Evolutionary conservation across 2,113 vertebrate species (phyloP).

Genomic region (Brienomyrus brachyistius): DNA sequence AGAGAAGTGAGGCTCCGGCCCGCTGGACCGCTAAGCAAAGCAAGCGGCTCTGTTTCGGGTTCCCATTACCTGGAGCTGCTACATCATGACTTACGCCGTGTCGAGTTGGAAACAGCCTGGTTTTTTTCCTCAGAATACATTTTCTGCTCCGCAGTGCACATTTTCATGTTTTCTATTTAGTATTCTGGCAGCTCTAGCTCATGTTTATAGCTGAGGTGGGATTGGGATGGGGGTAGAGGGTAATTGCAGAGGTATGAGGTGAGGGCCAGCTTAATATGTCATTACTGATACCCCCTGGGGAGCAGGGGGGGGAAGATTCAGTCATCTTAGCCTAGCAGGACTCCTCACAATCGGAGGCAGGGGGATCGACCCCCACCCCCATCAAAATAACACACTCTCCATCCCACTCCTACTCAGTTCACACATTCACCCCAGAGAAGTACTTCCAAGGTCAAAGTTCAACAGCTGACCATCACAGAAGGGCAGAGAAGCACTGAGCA

Average conservation of each 20-base stretch:
- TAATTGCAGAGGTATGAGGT: slow-evolving; percentile 1
- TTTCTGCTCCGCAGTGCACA: neutral
- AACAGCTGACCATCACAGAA: neutral
- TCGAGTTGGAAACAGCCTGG: neutral
- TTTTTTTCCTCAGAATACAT: neutral
- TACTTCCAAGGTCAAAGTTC: neutral
- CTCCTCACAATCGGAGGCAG: neutral
- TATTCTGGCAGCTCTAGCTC: neutral
- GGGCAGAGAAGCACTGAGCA: neutral
- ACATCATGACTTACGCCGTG: neutral
- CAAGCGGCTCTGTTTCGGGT: neutral
- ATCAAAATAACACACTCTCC: neutral
- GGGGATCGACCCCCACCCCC: neutral
- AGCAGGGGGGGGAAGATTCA: neutral
- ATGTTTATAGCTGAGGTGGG: neutral
- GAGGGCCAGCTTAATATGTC: neutral
- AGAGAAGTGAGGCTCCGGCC: neutral
- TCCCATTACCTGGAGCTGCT: neutral
- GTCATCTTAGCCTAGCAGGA: neutral
- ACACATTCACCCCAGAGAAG: neutral
- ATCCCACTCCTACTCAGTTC: neutral
- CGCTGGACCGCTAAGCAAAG: neutral
- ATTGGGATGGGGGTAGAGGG: neutral
- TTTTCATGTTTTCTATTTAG: neutral
- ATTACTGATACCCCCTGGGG: neutral